phyloP scores from a whole-genome alignment of 2,797 vertebrate species.

The Hypotaenidia okinawae region DNA sequence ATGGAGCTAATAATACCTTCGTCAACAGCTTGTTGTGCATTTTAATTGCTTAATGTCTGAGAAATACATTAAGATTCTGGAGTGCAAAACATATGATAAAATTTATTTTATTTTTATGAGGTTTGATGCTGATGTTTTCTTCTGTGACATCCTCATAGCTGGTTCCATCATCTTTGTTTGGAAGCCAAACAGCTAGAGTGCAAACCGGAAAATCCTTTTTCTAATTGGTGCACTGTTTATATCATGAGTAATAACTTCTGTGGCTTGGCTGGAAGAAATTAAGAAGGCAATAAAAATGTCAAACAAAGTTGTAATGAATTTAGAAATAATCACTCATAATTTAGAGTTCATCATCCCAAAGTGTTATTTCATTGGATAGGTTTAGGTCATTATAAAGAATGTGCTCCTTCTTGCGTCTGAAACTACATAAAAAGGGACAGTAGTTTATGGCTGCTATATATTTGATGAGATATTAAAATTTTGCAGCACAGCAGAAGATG shows the following conservation, averaged over 20 bases:
- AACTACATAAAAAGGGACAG: slow-evolving; percentile 58
- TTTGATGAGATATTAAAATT: slow-evolving; percentile 70
- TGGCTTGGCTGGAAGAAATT: slow-evolving; percentile 64
- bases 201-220: slow-evolving; percentile 32
- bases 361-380: slow-evolving; percentile 62
- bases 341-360: slow-evolving; percentile 67
- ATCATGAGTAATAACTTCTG: slow-evolving; percentile 51
- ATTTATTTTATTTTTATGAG: slow-evolving; percentile 21
- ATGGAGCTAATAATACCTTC: background rate
- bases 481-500: slow-evolving; percentile 7
- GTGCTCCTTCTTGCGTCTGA: slow-evolving; percentile 63
- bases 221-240: slow-evolving; percentile 39
- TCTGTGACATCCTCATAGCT: background rate
- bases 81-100: background rate
- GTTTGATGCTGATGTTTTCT: background rate
- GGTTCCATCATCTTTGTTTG: background rate
- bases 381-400: slow-evolving; percentile 69
- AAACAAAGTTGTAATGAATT: slow-evolving; percentile 64
- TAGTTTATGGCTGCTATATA: slow-evolving; percentile 69
- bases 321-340: slow-evolving; percentile 71
- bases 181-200: slow-evolving; percentile 18
- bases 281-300: slow-evolving; percentile 64
- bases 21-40: background rate
- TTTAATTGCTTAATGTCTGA: slow-evolving; percentile 21
- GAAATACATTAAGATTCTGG: background rate